Base-by-base conservation (phyloP, 2,797 vertebrate species). In the Peromyscus attwateri region DNA sequence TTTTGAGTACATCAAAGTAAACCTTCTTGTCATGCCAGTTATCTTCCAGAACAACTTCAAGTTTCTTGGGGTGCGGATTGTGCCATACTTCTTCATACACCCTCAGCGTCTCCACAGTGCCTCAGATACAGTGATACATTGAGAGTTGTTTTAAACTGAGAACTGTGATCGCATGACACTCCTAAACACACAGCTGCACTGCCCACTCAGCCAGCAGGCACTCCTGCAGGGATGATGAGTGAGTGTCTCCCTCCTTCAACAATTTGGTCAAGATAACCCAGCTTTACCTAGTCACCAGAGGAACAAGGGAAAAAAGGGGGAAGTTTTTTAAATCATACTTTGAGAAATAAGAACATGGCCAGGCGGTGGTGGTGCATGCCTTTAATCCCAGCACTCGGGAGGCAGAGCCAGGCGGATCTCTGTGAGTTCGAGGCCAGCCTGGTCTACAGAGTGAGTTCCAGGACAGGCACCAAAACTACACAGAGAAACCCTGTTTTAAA, bases 1-100 rank as follows among this genome's bases (percentile, higher is more conserved):
- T 95, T 95, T 93, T 77, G 90, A 95, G 49, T 64, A 57, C n/a
- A 55, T 40, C 31, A 57, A 87, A 70, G 43, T 29, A 92, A 90
- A 76, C 10, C 19, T 43, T 64, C 34, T 87, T 52, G 57, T 71
- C 25, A 46, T 52, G 49, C 37, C 60, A 27, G 4, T 52, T 66
- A 60, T 85, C 60, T 92, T 89, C 82, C 68, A 82, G 80, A 95
- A 94, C 73, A 91, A 73, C 5, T 3, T 7, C 60, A 75, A 64
- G 89, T 37, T 88, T 85, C 66, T 66, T 43, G 70, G 79, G 52
- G 37, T 64, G n/a, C 46, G 6, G 66, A 76, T 52, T 57, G n/a
- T 55, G 90, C 79, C 46, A 2, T 46, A 75, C 66, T 64, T 84
- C 76, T 83, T 84, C 49, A 81, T 29, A 43, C 1, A 31, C 25